Conservation (phyloP, 2,888 invertebrate species). For the Synanthedon andrenaeformis region DNA sequence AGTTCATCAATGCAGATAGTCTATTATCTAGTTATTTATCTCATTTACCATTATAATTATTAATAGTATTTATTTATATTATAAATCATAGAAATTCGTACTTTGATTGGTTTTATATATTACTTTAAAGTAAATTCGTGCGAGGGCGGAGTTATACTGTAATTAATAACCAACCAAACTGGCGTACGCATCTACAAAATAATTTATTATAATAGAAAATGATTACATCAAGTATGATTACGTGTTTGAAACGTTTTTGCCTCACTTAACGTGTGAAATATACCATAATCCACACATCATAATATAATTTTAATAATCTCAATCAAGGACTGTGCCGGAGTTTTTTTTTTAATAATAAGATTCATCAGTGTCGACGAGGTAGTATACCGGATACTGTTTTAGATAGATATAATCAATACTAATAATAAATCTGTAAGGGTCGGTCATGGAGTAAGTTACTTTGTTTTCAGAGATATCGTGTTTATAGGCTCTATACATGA, state of each 20-base stretch:
- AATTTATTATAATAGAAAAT: neutral
- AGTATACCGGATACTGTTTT: neutral
- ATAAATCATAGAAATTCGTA: too few relatives aligned
- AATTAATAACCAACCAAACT: neutral
- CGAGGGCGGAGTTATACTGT: neutral
- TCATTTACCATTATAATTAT: too few relatives aligned
- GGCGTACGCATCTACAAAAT: neutral
- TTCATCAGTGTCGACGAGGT: neutral
- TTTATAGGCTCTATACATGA: too few relatives aligned
- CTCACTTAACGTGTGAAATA: neutral
- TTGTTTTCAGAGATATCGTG: too few relatives aligned
- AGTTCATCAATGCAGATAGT: too few relatives aligned
- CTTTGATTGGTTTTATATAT: neutral
- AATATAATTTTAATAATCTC: constrained; percentile 6
- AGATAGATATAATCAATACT: too few relatives aligned
- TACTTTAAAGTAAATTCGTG: neutral
- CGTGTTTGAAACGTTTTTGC: neutral
- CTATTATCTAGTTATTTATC: too few relatives aligned
- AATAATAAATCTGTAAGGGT: too few relatives aligned
- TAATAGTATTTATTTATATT: too few relatives aligned
- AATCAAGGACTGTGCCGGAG: constrained; percentile 2
- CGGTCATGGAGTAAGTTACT: too few relatives aligned
- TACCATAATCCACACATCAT: constrained; percentile 1
- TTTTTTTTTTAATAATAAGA: neutral
- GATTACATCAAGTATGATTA: neutral